A percentile compares a stretch with the other conserved stretches of the same genome.
These are phyloP conservation scores for Nomada ferruginata DNA, from an alignment of 2,888 invertebrate species.

Conservation along the genomic window DNA sequence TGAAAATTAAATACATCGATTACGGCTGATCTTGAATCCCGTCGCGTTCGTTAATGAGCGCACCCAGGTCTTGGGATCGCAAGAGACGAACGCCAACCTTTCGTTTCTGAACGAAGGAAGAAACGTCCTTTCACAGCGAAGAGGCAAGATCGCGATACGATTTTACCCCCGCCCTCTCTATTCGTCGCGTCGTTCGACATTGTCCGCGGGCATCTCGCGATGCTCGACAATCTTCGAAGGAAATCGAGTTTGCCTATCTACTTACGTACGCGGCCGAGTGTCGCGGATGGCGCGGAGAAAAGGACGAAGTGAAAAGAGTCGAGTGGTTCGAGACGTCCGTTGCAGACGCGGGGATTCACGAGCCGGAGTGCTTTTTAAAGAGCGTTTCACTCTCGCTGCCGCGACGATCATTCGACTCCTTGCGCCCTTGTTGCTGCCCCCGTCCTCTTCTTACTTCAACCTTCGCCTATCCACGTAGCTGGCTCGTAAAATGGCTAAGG, in stretches of 20 bases:
- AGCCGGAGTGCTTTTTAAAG: conserved; percentile 21
- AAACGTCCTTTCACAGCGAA: neutral
- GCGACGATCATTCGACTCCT: conserved; percentile 45
- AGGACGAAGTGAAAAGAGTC: conserved; percentile 3
- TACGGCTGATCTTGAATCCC: conserved; percentile 51
- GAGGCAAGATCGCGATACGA: neutral
- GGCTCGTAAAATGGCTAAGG: conserved; percentile 24
- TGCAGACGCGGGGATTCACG: conserved; percentile 22
- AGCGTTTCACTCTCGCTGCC: conserved; percentile 17
- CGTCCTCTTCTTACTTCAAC: neutral
- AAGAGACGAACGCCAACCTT: no score
- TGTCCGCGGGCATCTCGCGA: conserved; percentile 26
- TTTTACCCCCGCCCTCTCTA: neutral
- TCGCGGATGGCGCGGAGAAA: conserved; percentile 38
- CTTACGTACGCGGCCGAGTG: conserved; percentile 62
- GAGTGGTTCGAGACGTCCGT: conserved; percentile 5
- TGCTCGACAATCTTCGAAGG: conserved; percentile 30
- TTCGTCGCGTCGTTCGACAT: neutral
- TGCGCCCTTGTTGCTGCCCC: neutral
- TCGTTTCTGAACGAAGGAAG: no score
- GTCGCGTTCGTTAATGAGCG: no score
- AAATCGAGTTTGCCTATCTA: conserved; percentile 68
- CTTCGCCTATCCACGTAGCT: conserved; percentile 9
- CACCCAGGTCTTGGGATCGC: no score
- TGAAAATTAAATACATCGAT: conserved; percentile 68